Conservation (phyloP, 2,888 invertebrate genomes). For the Lingula anatina region DNA sequence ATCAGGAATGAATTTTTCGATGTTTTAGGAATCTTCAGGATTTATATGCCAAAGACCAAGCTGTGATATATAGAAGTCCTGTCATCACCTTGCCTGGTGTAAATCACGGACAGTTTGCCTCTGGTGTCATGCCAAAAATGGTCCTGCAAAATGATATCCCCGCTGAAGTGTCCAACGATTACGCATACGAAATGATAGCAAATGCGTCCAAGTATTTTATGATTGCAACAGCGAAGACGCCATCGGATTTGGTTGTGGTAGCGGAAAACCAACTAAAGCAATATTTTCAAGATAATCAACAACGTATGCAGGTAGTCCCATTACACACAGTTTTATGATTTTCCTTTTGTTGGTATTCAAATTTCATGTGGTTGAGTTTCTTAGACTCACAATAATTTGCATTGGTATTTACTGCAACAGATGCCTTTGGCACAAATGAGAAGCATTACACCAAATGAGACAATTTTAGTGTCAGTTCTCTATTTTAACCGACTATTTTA, state of each 20-base stretch:
- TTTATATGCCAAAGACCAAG: conserved; percentile 4
- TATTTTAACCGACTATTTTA: too few relatives aligned
- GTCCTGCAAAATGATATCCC: conserved; percentile 14
- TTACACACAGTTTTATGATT: neutral
- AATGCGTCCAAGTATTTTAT: conserved; percentile 18
- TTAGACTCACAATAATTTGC: too few relatives aligned
- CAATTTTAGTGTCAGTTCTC: too few relatives aligned
- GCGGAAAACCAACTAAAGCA: neutral
- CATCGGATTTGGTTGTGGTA: neutral
- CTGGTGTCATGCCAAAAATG: conserved; percentile 20
- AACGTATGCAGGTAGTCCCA: neutral
- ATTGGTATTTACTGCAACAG: too few relatives aligned
- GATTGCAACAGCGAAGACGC: conserved; percentile 7
- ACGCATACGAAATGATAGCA: conserved; percentile 19
- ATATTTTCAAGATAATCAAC: neutral
- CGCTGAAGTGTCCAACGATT: conserved; percentile 16
- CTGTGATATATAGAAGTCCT: conserved; percentile 17
- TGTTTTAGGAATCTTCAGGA: conserved; percentile 13
- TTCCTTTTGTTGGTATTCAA: neutral
- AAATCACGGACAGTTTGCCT: conserved; percentile 27
- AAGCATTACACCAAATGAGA: too few relatives aligned
- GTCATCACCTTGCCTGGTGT: conserved; percentile 24
- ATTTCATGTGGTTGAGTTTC: neutral
- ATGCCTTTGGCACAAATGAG: too few relatives aligned
- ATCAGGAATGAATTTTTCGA: too few relatives aligned